phyloP scores from a whole-genome alignment of 2,888 invertebrate species.

The Ceramica pisi region DNA sequence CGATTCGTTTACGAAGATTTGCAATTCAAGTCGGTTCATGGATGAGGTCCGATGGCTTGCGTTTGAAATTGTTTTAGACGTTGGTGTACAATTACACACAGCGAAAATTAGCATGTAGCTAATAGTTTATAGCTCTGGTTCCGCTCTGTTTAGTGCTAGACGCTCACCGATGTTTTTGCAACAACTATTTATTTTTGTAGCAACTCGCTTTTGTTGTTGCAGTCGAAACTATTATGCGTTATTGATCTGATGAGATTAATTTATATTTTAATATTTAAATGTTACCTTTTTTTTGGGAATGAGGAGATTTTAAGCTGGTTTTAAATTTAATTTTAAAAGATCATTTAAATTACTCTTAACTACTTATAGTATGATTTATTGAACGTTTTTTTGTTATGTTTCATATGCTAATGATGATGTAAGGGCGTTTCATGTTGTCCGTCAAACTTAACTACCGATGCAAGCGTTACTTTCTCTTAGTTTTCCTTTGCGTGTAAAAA shows the following conservation, averaged over 20 bases:
- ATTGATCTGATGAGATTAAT: slow-evolving; percentile 46
- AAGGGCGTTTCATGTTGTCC: slow-evolving; percentile 73
- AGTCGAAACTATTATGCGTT: slow-evolving; percentile 48
- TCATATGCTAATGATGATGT: slow-evolving; percentile 16
- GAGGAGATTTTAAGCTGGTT: slow-evolving; percentile 4
- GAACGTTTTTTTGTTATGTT: background rate
- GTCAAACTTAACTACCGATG: slow-evolving; percentile 47
- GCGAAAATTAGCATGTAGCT: slow-evolving; percentile 89
- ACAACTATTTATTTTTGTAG: slow-evolving; percentile 84
- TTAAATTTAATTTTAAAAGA: slow-evolving; percentile 1
- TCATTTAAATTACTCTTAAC: background rate
- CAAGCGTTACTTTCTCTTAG: slow-evolving; percentile 80
- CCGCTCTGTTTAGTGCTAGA: slow-evolving; percentile 86
- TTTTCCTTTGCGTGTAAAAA: slow-evolving; percentile 89
- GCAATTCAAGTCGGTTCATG: slow-evolving; percentile 80
- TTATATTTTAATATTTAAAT: slow-evolving; percentile 1
- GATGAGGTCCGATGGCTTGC: slow-evolving; percentile 83
- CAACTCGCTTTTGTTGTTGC: slow-evolving; percentile 81
- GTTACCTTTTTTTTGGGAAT: slow-evolving; percentile 14
- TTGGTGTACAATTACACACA: slow-evolving; percentile 82
- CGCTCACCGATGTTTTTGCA: slow-evolving; percentile 87
- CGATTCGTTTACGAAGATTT: slow-evolving; percentile 69
- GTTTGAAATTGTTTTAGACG: slow-evolving; percentile 84
- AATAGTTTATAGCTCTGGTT: slow-evolving; percentile 87
- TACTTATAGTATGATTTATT: background rate